Evolutionary conservation across 2,113 vertebrate genomes (phyloP).

Genomic region (Gracilinanus agilis): DNA sequence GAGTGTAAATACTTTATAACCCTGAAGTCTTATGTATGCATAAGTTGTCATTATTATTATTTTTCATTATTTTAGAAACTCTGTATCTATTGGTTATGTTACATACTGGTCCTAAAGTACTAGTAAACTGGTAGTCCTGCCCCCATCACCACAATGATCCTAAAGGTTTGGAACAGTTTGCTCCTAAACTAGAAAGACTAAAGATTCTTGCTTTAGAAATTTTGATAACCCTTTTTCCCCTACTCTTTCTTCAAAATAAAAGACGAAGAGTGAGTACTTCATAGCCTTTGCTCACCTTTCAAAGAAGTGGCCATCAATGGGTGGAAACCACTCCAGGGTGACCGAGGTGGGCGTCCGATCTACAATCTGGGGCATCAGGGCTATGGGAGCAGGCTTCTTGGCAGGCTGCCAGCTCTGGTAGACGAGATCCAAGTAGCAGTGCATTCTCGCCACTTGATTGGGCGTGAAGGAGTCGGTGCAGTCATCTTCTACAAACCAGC

Average conservation of each 20-base stretch:
- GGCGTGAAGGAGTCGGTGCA: constrained; percentile 98
- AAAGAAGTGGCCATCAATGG: constrained; percentile 95
- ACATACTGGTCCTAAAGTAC: not conserved
- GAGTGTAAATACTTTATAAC: not conserved
- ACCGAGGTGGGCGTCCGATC: constrained; percentile 88
- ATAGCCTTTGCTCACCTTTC: constrained; percentile 93
- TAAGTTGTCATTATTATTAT: not conserved
- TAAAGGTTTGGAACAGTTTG: not conserved
- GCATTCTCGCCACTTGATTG: constrained; percentile 99
- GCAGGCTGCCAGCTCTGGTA: constrained; percentile 96
- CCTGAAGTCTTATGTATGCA: not conserved
- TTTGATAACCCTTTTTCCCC: not conserved
- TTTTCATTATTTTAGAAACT: not conserved
- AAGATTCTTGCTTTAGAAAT: not conserved
- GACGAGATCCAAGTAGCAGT: constrained; percentile 97
- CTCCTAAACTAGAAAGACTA: not conserved
- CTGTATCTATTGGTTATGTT: not conserved
- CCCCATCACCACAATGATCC: not conserved
- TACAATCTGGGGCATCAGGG: constrained; percentile 94
- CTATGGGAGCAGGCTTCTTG: constrained; percentile 91
- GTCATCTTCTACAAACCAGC: constrained; percentile 91
- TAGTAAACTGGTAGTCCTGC: not conserved
- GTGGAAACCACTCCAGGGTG: constrained; percentile 96
- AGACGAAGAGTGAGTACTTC: not conserved
- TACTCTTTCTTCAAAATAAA: constrained; percentile 10